Conservation (phyloP, 2,113 vertebrate genomes). For the Pituophis catenifer region DNA sequence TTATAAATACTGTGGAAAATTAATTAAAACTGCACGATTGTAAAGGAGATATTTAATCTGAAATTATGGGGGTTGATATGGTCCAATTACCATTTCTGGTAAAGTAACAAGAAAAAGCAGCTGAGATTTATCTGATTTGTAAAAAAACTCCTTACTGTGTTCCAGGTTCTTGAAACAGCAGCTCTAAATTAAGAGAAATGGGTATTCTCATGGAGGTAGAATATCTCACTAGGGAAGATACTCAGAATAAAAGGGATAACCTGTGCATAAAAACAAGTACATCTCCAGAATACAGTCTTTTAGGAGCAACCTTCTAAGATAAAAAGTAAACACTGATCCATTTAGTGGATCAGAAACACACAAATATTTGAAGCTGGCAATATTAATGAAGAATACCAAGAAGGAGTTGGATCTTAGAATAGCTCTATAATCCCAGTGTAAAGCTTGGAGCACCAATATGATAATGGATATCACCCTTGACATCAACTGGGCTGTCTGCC, state of each 20-base stretch:
- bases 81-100: slow-evolving; percentile 28
- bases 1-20: slow-evolving; percentile 29
- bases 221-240: not conserved
- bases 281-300: not conserved
- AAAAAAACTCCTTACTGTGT: not conserved
- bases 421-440: not conserved
- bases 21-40: slow-evolving; percentile 55
- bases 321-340: not conserved
- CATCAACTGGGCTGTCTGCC: not conserved
- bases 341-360: not conserved
- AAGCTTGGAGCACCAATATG: not conserved
- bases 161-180: slow-evolving; percentile 15
- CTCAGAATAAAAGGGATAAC: not conserved
- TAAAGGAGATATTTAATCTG: slow-evolving; percentile 37
- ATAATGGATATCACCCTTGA: not conserved
- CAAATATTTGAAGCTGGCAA: not conserved
- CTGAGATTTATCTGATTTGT: slow-evolving; percentile 10
- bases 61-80: slow-evolving; percentile 18
- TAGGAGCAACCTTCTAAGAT: not conserved
- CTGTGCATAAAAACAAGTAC: too few species aligned
- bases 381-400: not conserved
- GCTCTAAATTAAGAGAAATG: not conserved
- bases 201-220: not conserved
- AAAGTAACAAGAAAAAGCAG: not conserved
- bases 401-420: not conserved